Evolutionary conservation across 2,888 invertebrate species (phyloP).

Genomic region (Coelinius sp.): DNA sequence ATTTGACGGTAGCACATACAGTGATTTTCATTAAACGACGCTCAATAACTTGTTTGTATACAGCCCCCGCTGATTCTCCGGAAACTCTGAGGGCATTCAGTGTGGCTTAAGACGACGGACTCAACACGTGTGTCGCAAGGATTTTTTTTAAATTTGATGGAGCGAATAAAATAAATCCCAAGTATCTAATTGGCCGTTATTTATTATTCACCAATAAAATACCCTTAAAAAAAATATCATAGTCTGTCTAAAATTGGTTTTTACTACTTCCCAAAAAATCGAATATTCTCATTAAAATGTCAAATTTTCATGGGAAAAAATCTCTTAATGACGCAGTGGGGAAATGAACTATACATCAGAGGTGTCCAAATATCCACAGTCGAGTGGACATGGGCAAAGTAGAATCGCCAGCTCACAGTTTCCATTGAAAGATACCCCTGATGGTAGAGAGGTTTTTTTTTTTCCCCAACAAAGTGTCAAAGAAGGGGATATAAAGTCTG

Average conservation of each 20-base stretch:
- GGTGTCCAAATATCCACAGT: conserved; percentile 16
- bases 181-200: too few relatives aligned
- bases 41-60: conserved; percentile 68
- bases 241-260: too few relatives aligned
- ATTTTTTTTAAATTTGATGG: too few relatives aligned
- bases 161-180: too few relatives aligned
- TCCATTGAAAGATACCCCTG: conserved; percentile 24
- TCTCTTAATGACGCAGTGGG: not conserved
- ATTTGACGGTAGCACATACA: conserved; percentile 42
- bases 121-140: too few relatives aligned
- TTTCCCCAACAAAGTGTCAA: conserved; percentile 33
- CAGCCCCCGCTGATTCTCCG: conserved; percentile 54
- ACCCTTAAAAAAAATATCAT: too few relatives aligned
- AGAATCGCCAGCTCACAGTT: conserved; percentile 33
- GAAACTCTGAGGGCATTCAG: conserved; percentile 9
- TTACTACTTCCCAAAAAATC: too few relatives aligned
- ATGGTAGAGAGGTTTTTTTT: conserved; percentile 20
- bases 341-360: not conserved
- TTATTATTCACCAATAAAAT: too few relatives aligned
- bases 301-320: not conserved
- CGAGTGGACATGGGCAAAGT: not conserved
- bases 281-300: too few relatives aligned
- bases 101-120: too few relatives aligned
- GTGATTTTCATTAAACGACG: conserved; percentile 67
- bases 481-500: conserved; percentile 32